A percentile compares a stretch with the other conserved stretches of the same genome.
phyloP scores from a whole-genome alignment of 2,888 invertebrate genomes.

The Schizotus pectinicornis region DNA sequence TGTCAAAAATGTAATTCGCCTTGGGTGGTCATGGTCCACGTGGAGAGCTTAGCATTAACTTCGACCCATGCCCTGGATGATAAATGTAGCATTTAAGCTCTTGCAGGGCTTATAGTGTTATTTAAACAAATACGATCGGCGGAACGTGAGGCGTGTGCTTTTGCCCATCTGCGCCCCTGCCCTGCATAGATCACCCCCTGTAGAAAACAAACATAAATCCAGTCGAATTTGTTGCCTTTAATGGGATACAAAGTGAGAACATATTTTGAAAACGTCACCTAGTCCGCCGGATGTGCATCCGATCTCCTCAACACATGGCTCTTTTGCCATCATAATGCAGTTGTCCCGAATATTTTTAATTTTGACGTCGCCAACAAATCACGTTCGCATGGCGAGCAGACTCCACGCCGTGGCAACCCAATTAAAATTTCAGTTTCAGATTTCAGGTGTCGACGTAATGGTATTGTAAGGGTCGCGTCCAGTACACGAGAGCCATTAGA shows the following conservation, averaged over 20 bases:
- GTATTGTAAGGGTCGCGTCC: background rate
- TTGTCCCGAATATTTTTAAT: constrained; percentile 54
- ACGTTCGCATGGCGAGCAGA: constrained; percentile 23
- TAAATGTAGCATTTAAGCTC: no score
- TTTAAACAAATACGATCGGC: constrained; percentile 23
- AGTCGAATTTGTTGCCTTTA: constrained; percentile 52
- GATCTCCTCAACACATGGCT: constrained; percentile 43
- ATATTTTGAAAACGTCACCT: constrained; percentile 50
- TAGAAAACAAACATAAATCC: constrained; percentile 50
- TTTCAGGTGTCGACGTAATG: background rate
- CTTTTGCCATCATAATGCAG: constrained; percentile 36
- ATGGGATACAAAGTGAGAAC: constrained; percentile 57
- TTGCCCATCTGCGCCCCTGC: constrained; percentile 18
- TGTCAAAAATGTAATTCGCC: no score
- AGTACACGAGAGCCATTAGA: no score
- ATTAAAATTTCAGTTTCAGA: constrained; percentile 7
- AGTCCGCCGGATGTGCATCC: constrained; percentile 50
- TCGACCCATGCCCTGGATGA: no score
- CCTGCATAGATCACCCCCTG: constrained; percentile 18
- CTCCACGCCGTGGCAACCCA: background rate
- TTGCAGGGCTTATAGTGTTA: constrained; percentile 21
- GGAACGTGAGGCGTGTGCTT: constrained; percentile 17
- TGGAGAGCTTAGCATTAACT: no score
- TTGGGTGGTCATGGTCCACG: no score
- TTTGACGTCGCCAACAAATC: constrained; percentile 45